phyloP scores from a whole-genome alignment of 2,113 vertebrate species.

The Anolis sagrei region DNA sequence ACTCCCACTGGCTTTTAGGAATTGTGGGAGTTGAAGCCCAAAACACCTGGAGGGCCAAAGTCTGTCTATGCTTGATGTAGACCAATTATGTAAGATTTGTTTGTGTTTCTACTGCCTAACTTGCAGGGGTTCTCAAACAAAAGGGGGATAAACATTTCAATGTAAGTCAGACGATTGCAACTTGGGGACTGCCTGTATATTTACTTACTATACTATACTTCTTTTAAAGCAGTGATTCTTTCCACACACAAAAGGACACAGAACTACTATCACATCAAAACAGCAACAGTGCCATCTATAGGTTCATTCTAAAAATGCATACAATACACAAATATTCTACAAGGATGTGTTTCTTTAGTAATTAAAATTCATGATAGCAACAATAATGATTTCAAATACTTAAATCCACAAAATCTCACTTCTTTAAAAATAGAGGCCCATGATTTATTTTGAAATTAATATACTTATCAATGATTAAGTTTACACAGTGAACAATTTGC shows the following conservation, averaged over 20 bases:
- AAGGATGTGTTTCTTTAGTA: background rate
- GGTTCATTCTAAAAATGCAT: slow-evolving; percentile 50
- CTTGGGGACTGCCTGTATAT: no score
- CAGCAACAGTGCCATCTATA: slow-evolving; percentile 66
- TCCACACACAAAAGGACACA: background rate
- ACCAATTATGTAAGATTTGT: background rate
- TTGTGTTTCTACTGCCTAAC: background rate
- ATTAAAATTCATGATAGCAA: background rate
- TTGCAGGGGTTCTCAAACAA: background rate
- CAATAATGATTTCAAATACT: background rate
- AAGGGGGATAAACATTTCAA: background rate
- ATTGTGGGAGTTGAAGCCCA: no score
- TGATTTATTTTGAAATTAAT: no score
- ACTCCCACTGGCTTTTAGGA: no score
- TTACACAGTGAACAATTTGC: slow-evolving; percentile 18
- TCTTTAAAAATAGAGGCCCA: no score
- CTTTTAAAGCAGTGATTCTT: background rate
- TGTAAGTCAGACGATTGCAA: background rate
- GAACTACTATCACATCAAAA: slow-evolving; percentile 34
- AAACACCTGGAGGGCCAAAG: no score
- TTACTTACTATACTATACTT: background rate
- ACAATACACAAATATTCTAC: background rate
- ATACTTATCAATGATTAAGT: background rate
- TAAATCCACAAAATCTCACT: background rate
- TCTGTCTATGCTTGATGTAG: background rate